Evolutionary conservation across 2,888 invertebrate species (phyloP), one percentile per base, ranked within the genome.

Genomic region (Ophonus ardosiacus): DNA sequence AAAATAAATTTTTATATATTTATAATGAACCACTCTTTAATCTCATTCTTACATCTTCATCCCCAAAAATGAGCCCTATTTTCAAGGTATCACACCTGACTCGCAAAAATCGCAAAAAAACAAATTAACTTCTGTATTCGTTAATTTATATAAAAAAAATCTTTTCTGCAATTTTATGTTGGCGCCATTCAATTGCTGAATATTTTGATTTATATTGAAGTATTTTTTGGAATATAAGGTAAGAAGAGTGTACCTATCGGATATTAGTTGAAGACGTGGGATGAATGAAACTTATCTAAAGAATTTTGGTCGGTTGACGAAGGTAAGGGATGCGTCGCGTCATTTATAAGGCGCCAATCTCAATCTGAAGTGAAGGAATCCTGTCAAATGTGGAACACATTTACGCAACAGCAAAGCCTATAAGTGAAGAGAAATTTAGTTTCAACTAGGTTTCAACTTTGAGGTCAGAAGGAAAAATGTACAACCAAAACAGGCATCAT

Each of bases 401-500:
- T 74, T 74, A 74, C 17, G 71, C 43, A 74, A 40, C 40, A 13
- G 43, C 71, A 74, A 74, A 74, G 71, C 71, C 71, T 74, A 74
- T 74, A 74, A 74, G 71, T 74, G 71, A 74, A 43, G 71, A 74
- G 40, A 43, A 74, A 74, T 74, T 74, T 40, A 15, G 40, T 74
- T 74, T 18, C 17, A 74, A 74, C 18, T 74, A 43, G 71, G 71
- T 74, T 74, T 74, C 71, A 74, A 74, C 40, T 74, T 74, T 74
- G 71, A 74, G 43, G 71, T 15, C 71, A 43, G 18, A 43, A 40
- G 40, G 68, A 68, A 68, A 68, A 68, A 68, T 68, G 68, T 10
- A 74, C 40, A 18, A 74, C 71, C 40, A 43, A 74, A 74, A 43
- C 71, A 74, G 43, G 51, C 43, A 43, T 13, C 8, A 10, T 0